These are phyloP conservation scores for Actinia equina DNA, from an alignment of 64 coral and sea anemone genomes.

Conservation along the genomic window DNA sequence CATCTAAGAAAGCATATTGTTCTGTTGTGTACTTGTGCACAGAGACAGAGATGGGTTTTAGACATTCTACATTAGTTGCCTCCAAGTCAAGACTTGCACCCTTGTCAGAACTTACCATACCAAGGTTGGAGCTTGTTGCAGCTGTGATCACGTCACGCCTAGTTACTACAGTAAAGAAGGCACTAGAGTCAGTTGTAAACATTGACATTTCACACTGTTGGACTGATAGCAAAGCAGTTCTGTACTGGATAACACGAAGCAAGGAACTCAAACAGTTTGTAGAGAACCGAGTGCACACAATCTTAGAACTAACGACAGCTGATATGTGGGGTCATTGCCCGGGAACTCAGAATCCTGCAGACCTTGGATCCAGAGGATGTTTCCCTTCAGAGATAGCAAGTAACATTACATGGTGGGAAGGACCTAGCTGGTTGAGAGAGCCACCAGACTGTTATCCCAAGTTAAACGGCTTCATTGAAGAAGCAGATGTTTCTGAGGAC, in stretches of 20 bases:
- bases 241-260: conserved; percentile 29
- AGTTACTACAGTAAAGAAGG: conserved; percentile 24
- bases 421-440: conserved; percentile 2
- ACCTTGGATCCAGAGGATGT: conserved; percentile 24
- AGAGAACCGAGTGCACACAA: conserved; percentile 35
- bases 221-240: conserved; percentile 46
- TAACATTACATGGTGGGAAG: conserved; percentile 26
- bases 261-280: conserved; percentile 56
- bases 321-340: conserved; percentile 43
- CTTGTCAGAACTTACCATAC: conserved; percentile 27
- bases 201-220: conserved; percentile 10
- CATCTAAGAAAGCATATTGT: conserved; percentile 28
- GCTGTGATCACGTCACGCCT: conserved; percentile 38
- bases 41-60: not conserved
- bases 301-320: conserved; percentile 22
- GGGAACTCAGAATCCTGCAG: conserved; percentile 34
- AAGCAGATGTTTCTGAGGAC: conserved; percentile 16
- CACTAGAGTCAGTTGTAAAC: not conserved
- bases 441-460: conserved; percentile 31
- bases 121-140: conserved; percentile 44
- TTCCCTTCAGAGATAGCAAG: conserved; percentile 10
- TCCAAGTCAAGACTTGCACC: conserved; percentile 39
- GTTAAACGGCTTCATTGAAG: not conserved
- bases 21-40: conserved; percentile 40
- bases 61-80: not conserved